Percentiles rank a stretch among this genome's conserved stretches.
phyloP scores from a whole-genome alignment of 2,888 invertebrate species.

The Corbicula japonica region DNA sequence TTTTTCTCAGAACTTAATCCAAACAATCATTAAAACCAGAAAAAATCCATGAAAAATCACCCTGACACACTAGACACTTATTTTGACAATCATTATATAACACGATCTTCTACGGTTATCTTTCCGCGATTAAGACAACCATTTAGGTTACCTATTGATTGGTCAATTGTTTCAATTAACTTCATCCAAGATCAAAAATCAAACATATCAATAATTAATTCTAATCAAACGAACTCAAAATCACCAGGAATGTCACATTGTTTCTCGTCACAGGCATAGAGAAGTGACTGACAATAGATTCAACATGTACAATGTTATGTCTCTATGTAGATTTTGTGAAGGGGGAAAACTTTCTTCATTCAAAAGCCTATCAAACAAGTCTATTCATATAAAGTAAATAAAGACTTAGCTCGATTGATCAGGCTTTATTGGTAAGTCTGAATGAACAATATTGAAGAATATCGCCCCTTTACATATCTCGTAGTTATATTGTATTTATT shows the following conservation, averaged over 20 bases:
- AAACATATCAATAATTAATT: not conserved
- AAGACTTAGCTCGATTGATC: slow-evolving; percentile 48
- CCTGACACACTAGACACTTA: too few species aligned
- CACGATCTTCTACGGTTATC: too few species aligned
- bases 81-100: too few species aligned
- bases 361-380: slow-evolving; percentile 46
- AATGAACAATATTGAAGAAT: slow-evolving; percentile 6
- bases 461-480: too few species aligned
- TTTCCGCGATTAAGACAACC: too few species aligned
- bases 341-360: slow-evolving; percentile 29
- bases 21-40: too few species aligned
- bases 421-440: slow-evolving; percentile 10
- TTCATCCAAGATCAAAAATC: slow-evolving; percentile 13
- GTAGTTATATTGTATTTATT: slow-evolving; percentile 16
- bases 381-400: slow-evolving; percentile 58
- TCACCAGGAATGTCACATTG: too few species aligned
- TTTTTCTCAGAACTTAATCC: not conserved
- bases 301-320: slow-evolving; percentile 30
- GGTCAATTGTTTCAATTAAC: too few species aligned
- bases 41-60: not conserved
- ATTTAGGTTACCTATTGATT: too few species aligned
- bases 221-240: too few species aligned
- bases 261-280: too few species aligned
- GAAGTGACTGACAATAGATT: slow-evolving; percentile 20
- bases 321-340: slow-evolving; percentile 32